Evolutionary conservation across 2,113 vertebrate genomes (phyloP).

Genomic region (Helogale parvula): DNA sequence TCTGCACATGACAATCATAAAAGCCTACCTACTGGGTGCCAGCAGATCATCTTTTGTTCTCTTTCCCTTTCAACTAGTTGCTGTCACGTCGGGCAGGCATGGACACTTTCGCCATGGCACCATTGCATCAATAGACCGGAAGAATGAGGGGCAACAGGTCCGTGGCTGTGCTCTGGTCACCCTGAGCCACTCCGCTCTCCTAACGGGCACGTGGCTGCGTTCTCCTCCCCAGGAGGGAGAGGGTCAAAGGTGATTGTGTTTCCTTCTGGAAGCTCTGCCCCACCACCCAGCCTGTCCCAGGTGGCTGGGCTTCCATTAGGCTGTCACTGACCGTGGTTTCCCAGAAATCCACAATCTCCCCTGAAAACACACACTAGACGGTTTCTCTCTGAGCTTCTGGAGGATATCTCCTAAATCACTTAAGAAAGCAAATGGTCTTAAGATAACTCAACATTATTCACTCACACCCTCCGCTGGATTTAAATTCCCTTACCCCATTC

Average conservation of each 20-base stretch:
- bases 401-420: not conserved
- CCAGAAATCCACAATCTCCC: not conserved
- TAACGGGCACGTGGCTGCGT: rapidly evolving
- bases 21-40: not conserved
- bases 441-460: not conserved
- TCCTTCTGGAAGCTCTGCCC: not conserved
- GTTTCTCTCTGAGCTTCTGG: not conserved
- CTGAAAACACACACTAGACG: not conserved
- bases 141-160: not conserved
- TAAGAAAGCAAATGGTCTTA: not conserved
- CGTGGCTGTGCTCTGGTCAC: too few species aligned
- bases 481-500: not conserved
- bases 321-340: not conserved
- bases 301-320: not conserved
- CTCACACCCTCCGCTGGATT: not conserved
- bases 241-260: not conserved
- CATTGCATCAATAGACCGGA: not conserved
- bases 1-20: not conserved
- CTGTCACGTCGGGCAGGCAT: not conserved
- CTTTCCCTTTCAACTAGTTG: not conserved
- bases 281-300: not conserved
- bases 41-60: not conserved
- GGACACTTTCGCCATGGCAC: too few species aligned
- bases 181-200: not conserved
- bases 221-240: not conserved